Conservation (phyloP, 2,113 vertebrate genomes). For the Heteronetta atricapilla region DNA sequence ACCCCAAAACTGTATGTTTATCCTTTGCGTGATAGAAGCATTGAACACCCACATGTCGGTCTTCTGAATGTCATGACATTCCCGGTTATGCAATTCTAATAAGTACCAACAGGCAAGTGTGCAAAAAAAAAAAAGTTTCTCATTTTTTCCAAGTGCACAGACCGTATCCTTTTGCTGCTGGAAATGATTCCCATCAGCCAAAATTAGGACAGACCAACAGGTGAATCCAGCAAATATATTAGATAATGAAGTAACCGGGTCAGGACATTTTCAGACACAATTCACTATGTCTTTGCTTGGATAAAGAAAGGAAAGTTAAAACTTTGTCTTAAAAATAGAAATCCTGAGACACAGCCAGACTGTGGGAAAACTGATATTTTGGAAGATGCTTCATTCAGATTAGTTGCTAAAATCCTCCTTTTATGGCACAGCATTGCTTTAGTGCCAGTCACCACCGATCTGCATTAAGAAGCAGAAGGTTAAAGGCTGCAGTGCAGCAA, state of each 20-base stretch:
- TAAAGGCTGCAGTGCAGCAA: not conserved
- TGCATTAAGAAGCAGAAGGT: not conserved
- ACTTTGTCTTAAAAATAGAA: not conserved
- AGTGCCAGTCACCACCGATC: too few relatives aligned
- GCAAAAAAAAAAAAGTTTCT: not conserved
- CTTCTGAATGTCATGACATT: not conserved
- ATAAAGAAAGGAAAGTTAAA: not conserved
- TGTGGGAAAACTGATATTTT: not conserved
- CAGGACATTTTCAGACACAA: not conserved
- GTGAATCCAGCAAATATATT: not conserved
- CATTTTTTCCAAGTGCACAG: not conserved
- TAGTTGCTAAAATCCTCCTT: not conserved
- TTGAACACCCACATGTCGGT: fast-evolving
- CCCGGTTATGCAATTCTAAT: not conserved
- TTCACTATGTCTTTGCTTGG: not conserved
- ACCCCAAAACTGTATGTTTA: not conserved
- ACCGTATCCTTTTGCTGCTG: not conserved
- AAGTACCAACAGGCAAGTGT: not conserved
- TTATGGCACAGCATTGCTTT: not conserved
- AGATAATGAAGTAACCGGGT: not conserved
- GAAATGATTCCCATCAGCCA: fast-evolving
- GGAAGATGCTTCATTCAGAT: not conserved
- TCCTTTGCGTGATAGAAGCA: not conserved
- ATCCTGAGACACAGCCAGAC: not conserved
- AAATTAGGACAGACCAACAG: not conserved